Evolutionary conservation across 2,797 vertebrate species (phyloP), one percentile per base, ranked within the genome.

Genomic region (Silurus aristotelis): DNA sequence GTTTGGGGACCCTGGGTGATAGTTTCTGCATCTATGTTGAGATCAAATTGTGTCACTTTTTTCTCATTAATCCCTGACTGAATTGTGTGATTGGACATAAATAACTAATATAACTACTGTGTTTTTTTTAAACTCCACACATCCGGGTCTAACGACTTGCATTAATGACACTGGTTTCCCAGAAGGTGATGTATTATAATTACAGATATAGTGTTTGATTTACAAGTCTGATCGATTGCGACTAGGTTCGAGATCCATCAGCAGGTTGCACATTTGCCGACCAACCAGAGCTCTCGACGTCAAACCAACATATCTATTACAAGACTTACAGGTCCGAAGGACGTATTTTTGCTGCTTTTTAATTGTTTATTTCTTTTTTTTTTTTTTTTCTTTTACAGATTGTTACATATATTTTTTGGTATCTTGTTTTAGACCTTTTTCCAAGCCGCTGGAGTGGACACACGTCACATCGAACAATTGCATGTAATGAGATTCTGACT

Each of bases 401-500:
- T 31, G 43, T 43, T 88, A 46, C 84, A 89, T 91, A 63, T 84
- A 31, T 83, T 84, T 78, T 84, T 88, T 89, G 81, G 82, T 84
- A 87, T 90, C 85, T 90, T 88, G 83, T 90, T 88, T 92, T 67
- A 80, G 88, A 87, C 78, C 72, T 64, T 89, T 85, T 89, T 84
- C 82, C 70, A 63, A 72, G 38, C 84, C 81, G 78, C 58, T 84
- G 55, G 66, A 85, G 68, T 87, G 88, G 88, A 90, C 79, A 82
- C 77, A 80, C 48, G 79, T 89, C 84, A 86, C 85, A 70, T 92
- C 92, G 93, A 91, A 66, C 91, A 92, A 92, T 46, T 94, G 95
- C 95, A 95, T 96, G 95, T 63, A 63, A 93, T 6, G 91, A 91
- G 92, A 66, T 84, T 86, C 90, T 83, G 86, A 89, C 87, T 55